Evolutionary conservation across 2,113 vertebrate genomes (phyloP).

Genomic region (Chaetodon trifascialis): DNA sequence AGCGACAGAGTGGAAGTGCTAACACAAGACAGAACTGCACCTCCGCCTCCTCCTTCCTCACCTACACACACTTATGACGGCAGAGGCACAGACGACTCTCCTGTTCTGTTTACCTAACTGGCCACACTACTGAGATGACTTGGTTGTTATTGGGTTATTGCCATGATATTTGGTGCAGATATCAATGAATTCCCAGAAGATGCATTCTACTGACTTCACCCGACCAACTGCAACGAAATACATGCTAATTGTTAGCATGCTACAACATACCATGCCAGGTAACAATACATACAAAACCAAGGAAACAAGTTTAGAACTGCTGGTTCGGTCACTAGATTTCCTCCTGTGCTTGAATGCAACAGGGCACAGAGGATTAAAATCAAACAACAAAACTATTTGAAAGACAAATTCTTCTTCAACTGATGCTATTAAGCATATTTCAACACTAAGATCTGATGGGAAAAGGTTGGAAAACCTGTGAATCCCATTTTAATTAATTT

Average conservation of each 20-base stretch:
- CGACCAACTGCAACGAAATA: too few relatives aligned
- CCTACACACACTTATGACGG: not conserved
- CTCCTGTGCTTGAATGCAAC: too few relatives aligned
- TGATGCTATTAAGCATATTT: not conserved
- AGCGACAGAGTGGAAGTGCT: not conserved
- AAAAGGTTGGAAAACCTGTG: not conserved
- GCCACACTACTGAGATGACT: not conserved
- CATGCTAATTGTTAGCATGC: too few relatives aligned
- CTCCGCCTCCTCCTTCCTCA: conserved; percentile 16
- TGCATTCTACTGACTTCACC: too few relatives aligned
- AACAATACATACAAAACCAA: too few relatives aligned
- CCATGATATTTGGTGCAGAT: not conserved
- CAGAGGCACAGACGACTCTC: not conserved
- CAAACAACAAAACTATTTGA: not conserved
- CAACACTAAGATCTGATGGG: not conserved
- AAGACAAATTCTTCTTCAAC: not conserved
- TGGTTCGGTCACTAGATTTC: too few relatives aligned
- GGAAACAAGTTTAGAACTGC: too few relatives aligned
- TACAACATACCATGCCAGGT: too few relatives aligned
- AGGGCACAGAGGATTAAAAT: too few relatives aligned
- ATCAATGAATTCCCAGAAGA: too few relatives aligned
- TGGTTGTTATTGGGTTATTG: too few relatives aligned
- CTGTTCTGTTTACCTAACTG: not conserved
- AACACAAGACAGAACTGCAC: conserved; percentile 22
- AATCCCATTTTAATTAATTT: not conserved